These are phyloP conservation scores for Eclectus roratus DNA, from an alignment of 2,113 vertebrate species.

Conservation along the genomic window DNA sequence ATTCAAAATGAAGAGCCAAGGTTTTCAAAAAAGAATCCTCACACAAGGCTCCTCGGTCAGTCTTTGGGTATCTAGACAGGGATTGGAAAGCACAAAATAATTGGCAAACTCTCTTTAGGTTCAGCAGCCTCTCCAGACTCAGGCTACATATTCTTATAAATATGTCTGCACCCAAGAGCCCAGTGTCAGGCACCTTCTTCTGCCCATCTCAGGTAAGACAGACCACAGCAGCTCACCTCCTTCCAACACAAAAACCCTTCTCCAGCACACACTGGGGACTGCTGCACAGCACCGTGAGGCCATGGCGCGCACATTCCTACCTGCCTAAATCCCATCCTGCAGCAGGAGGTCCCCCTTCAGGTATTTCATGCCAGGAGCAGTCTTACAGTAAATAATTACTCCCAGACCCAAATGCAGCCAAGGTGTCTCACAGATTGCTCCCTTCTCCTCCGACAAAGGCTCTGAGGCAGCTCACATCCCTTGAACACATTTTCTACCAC, in stretches of 20 bases:
- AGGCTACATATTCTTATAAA: neutral
- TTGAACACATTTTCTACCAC: neutral
- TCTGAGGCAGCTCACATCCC: slow-evolving; percentile 30
- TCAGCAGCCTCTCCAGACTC: neutral
- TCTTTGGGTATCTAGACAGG: neutral
- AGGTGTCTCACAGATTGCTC: neutral
- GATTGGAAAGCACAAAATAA: neutral
- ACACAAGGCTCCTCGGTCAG: neutral
- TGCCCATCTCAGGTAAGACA: neutral
- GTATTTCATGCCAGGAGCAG: neutral
- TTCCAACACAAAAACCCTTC: neutral
- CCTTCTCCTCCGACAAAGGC: neutral
- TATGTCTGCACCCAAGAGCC: accelerated
- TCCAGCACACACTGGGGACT: neutral
- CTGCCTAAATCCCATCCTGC: neutral
- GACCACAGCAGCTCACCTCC: neutral
- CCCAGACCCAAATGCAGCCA: neutral
- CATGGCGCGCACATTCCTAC: neutral
- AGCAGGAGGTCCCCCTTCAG: neutral
- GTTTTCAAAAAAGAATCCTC: neutral
- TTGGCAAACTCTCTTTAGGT: neutral
- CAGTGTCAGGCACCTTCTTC: neutral
- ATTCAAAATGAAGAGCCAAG: neutral
- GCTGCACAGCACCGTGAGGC: neutral
- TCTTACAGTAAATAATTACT: neutral